Conservation (phyloP, 2,797 vertebrate species). For the Pseudochirops cupreus region DNA sequence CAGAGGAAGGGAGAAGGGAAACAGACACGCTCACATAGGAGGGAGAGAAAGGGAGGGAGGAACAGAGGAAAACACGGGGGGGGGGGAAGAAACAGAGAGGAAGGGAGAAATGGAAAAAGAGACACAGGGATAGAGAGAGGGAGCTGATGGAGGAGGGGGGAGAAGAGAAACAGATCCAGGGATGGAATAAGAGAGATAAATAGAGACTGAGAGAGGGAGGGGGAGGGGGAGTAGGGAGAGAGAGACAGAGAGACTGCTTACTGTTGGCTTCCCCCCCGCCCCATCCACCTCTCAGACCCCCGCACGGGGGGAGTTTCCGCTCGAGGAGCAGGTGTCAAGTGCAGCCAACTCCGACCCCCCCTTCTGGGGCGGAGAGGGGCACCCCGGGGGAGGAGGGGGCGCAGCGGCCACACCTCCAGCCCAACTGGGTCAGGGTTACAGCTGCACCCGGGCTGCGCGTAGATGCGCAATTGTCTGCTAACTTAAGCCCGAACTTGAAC, state of each 20-base stretch:
- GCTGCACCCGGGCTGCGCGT: not conserved
- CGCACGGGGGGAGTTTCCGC: not conserved
- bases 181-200: not conserved
- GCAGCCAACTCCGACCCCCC: not conserved
- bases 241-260: not conserved
- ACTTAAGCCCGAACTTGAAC: slow-evolving; percentile 65
- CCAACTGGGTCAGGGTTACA: slow-evolving; percentile 55
- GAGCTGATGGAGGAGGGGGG: not conserved
- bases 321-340: not conserved
- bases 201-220: not conserved
- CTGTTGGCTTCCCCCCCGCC: not conserved
- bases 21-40: too few relatives aligned
- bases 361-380: not conserved
- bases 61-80: too few relatives aligned
- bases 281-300: not conserved
- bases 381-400: rapidly evolving
- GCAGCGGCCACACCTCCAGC: not conserved
- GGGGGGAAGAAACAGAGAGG: not conserved
- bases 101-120: not conserved
- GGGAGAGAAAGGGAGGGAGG: not conserved
- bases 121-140: not conserved
- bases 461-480: slow-evolving; percentile 60
- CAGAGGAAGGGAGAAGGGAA: not conserved
- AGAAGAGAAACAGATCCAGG: not conserved
- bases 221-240: not conserved